A percentile compares a stretch with the other conserved stretches of the same genome.
phyloP scores from a whole-genome alignment of 2,888 invertebrate genomes.

The Galerucella pusilla region DNA sequence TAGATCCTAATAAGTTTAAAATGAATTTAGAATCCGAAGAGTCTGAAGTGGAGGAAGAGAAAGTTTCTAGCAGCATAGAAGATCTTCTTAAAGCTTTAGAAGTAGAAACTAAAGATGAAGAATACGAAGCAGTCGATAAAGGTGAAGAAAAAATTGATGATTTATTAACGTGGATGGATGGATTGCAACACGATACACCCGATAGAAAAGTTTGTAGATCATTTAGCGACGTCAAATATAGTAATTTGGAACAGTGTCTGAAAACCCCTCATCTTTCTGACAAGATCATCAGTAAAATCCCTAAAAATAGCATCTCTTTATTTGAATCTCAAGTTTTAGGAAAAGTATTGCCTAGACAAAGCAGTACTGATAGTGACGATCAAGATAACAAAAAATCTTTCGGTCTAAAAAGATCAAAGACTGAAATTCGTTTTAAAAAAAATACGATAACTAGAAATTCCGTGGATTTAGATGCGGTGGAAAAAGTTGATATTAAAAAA shows the following conservation, averaged over 20 bases:
- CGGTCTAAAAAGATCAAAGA: conserved; percentile 59
- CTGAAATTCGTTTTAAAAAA: conserved; percentile 59
- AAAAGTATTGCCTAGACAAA: conserved; percentile 51
- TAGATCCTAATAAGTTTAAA: conserved; percentile 55
- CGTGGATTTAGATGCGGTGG: conserved; percentile 62
- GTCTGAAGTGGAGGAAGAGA: conserved; percentile 49
- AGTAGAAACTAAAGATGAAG: conserved; percentile 56
- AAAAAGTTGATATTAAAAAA: conserved; percentile 63
- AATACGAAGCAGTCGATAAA: conserved; percentile 37
- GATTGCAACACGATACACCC: conserved; percentile 60
- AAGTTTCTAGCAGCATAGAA: conserved; percentile 63
- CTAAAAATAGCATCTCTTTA: conserved; percentile 61
- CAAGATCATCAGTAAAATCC: conserved; percentile 60
- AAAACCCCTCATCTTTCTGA: conserved; percentile 58
- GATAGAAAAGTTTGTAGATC: conserved; percentile 58
- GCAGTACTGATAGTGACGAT: conserved; percentile 47
- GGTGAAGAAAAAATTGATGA: conserved; percentile 62
- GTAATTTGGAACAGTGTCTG: conserved; percentile 60
- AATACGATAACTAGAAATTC: conserved; percentile 53
- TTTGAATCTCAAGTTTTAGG: conserved; percentile 62
- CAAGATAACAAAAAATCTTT: conserved; percentile 44
- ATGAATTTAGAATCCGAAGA: conserved; percentile 40
- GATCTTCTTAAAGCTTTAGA: conserved; percentile 63
- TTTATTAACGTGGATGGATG: conserved; percentile 63
- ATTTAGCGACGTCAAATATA: conserved; percentile 62